Evolutionary conservation across 2,888 invertebrate species (phyloP).

Genomic region (Leucoma salicis): DNA sequence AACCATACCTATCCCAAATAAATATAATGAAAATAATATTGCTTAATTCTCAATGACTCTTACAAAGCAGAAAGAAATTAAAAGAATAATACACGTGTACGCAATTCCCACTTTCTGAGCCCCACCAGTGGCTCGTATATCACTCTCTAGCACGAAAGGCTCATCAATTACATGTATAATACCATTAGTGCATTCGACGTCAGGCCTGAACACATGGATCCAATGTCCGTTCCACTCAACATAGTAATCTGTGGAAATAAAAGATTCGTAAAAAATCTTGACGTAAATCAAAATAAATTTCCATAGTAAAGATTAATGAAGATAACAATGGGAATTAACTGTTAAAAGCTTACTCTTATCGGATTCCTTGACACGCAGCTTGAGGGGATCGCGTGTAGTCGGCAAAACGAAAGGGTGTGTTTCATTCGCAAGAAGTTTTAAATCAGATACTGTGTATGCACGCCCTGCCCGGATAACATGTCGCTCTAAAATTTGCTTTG

Average conservation of each 20-base stretch:
- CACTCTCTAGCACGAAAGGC: slow-evolving; percentile 91
- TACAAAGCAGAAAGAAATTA: slow-evolving; percentile 52
- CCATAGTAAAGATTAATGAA: slow-evolving; percentile 22
- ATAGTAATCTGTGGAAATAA: slow-evolving; percentile 85
- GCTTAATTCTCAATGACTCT: slow-evolving; percentile 59
- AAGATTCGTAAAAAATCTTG: slow-evolving; percentile 6
- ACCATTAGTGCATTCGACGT: slow-evolving; percentile 97
- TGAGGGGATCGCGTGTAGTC: slow-evolving; percentile 87
- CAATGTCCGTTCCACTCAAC: slow-evolving; percentile 92
- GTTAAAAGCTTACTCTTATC: slow-evolving; percentile 82
- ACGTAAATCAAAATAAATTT: slow-evolving; percentile 17
- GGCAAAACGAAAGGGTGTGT: slow-evolving; percentile 85
- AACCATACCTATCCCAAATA: neutral
- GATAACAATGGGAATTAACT: slow-evolving; percentile 41
- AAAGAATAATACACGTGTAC: slow-evolving; percentile 43
- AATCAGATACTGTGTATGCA: slow-evolving; percentile 90
- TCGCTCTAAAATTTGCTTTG: slow-evolving; percentile 91
- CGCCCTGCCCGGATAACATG: slow-evolving; percentile 92
- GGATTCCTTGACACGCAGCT: slow-evolving; percentile 88
- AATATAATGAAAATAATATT: slow-evolving; percentile 28
- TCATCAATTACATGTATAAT: slow-evolving; percentile 96
- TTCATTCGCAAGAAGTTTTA: slow-evolving; percentile 87
- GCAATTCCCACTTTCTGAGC: slow-evolving; percentile 51
- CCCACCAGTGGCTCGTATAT: slow-evolving; percentile 87
- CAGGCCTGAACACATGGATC: slow-evolving; percentile 93